Base-by-base conservation (phyloP, 2,113 vertebrate species). In the Osmerus mordax region DNA sequence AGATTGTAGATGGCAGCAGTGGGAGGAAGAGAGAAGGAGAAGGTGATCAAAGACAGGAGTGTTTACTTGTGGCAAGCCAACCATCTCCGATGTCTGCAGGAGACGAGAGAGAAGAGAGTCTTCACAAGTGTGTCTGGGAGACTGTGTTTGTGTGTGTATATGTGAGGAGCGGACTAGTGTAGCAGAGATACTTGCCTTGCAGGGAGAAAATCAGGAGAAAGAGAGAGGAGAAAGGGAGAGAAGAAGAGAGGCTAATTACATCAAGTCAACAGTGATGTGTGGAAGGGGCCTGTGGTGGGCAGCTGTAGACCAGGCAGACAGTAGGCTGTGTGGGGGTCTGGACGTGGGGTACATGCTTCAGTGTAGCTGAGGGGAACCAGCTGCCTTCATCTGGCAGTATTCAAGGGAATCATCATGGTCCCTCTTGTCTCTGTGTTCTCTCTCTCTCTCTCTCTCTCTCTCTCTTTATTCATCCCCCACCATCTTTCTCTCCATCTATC, bases 1-100 rank as follows among this genome's bases (percentile, higher is more conserved):
- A 77, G 84, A 84, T 83, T 63, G 80, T 70, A 67, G 80, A 79
- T 84, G 87, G 85, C 88, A 89, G 83, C 79, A 83, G 76, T 76
- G 75, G 74, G 69, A 62, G 13, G 15, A 4, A 29, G 61, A 18
- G 61, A n/a, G n/a, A n/a, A 51, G 74, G 70, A 74, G 83, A 69
- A 74, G 75, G 55, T 77, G 86, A 87, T 90, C 86, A 89, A 89
- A 90, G 88, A 11, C 8, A 75, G 16, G 74, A 56, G 62, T 80
- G 83, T 88, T 87, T 83, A 81, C 82, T 78, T 81, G 77, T 70
- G 80, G 82, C 82, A 79, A 86, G 76, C 75, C 76, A 74, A 76
- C 69, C 80, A 73, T 81, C 84, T 84, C 80, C 74, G 71, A 78
- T 81, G 86, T 80, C 73, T 73, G 70, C 75, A 79, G 47, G 74